Evolutionary conservation across 37 sponge, comb jelly and placozoan species (phyloP), one percentile per base, ranked within the genome.

Genomic region (Beroe ovata): DNA sequence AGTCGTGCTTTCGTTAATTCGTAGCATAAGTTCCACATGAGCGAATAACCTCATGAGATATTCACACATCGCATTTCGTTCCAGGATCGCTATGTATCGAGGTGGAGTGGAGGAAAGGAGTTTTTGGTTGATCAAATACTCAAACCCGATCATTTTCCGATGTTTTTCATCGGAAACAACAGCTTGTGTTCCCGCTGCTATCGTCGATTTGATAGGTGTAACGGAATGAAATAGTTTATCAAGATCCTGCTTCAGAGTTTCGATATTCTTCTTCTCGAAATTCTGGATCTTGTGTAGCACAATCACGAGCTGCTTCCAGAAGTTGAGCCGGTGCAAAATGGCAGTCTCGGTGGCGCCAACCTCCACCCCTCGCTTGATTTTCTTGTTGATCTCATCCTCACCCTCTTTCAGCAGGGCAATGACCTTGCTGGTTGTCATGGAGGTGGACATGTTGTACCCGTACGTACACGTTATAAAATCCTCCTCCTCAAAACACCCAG

Each of bases 391-490:
- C 47, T 77, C 54, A 41, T 77, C 84, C 54, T 42, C 54, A 21
- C 54, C 84, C 1, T 77, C 84, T 29, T 42, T 77, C 22, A 77
- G 25, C 42, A 42, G 28, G n/a, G 84, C 35, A 33, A 66, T 66
- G 34, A 66, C 69, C 69, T 66, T 66, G 34, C 69, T 66, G 1
- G 69, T 66, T 34, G 35, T 29, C 36, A 66, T 66, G 16, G 25
- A 34, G 2, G 69, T 25, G 30, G 42, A 77, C 28, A 42, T 23
- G 22, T 77, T 42, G 84, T 77, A 77, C 26, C 84, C 84, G 47
- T 77, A 77, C 21, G 84, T 77, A 54, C 84, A 77, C 23, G 84
- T 77, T 0, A 77, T 19, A 40, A 77, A 77, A 35, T 77, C 84
- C 84, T 77, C 84, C 54, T 77, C 84, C 21, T 77, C 84, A 23